phyloP scores from a whole-genome alignment of 2,113 vertebrate species.

The Notothenia rossii region DNA sequence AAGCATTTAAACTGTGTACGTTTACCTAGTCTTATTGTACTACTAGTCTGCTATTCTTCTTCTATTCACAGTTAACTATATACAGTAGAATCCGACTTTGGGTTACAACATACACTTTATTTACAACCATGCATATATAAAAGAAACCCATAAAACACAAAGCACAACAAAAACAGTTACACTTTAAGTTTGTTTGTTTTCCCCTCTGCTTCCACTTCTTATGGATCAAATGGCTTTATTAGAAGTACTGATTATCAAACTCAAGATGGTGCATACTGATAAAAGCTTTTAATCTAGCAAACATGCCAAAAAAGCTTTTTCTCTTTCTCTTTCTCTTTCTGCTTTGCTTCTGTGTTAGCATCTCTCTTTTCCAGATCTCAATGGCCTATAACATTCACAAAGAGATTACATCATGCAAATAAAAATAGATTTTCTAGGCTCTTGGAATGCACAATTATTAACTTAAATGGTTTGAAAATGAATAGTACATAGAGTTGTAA shows the following conservation, averaged over 20 bases:
- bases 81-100: too few species aligned
- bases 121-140: too few species aligned
- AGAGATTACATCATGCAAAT: slow-evolving; percentile 20
- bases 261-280: not conserved
- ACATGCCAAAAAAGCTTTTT: not conserved
- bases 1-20: too few species aligned
- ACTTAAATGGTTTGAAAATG: not conserved
- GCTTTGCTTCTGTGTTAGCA: not conserved
- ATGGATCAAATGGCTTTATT: not conserved
- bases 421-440: not conserved
- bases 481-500: not conserved
- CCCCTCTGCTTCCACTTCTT: too few species aligned
- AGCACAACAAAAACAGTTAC: too few species aligned
- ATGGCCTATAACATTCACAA: not conserved
- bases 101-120: too few species aligned
- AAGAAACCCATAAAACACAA: too few species aligned
- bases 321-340: too few species aligned
- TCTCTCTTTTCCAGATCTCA: not conserved
- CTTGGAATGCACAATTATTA: not conserved
- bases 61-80: too few species aligned
- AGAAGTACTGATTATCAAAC: not conserved
- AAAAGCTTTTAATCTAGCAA: not conserved
- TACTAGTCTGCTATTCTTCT: too few species aligned
- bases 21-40: too few species aligned
- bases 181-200: too few species aligned